Conservation (phyloP, 2,888 invertebrate species). For the Halictus quadricinctus region DNA sequence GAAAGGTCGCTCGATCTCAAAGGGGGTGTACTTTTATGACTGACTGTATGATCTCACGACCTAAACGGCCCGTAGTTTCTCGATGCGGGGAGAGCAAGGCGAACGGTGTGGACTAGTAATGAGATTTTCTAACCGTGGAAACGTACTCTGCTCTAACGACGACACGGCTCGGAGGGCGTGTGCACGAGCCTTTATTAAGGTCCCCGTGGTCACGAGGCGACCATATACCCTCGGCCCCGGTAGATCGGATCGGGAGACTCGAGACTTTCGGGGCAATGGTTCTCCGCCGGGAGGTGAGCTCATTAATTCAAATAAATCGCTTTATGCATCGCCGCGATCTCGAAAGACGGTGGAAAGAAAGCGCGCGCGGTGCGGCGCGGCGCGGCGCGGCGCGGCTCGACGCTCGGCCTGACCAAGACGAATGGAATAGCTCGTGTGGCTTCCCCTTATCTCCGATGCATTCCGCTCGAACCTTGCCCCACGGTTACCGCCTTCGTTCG, state of each 20-base stretch:
- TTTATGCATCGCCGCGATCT: constrained; percentile 74
- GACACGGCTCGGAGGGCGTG: constrained; percentile 52
- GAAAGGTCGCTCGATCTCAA: not conserved
- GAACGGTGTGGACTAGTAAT: constrained; percentile 48
- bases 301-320: constrained; percentile 77
- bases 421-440: constrained; percentile 68
- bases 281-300: constrained; percentile 67
- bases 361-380: not conserved
- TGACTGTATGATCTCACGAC: constrained; percentile 58
- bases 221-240: constrained; percentile 20
- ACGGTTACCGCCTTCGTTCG: constrained; percentile 49
- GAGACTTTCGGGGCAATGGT: constrained; percentile 62
- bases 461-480: constrained; percentile 64
- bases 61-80: constrained; percentile 41
- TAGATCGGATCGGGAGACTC: constrained; percentile 65
- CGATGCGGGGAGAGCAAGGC: constrained; percentile 17
- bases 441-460: constrained; percentile 69
- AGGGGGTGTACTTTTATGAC: not conserved
- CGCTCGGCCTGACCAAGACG: constrained; percentile 71
- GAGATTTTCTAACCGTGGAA: constrained; percentile 69
- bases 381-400: constrained; percentile 40
- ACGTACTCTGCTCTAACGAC: constrained; percentile 46
- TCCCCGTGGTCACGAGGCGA: constrained; percentile 66
- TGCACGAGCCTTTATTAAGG: constrained; percentile 66
- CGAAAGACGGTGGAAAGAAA: constrained; percentile 59